Base-by-base conservation (phyloP, 2,888 invertebrate genomes). In the Oligia strigilis region DNA sequence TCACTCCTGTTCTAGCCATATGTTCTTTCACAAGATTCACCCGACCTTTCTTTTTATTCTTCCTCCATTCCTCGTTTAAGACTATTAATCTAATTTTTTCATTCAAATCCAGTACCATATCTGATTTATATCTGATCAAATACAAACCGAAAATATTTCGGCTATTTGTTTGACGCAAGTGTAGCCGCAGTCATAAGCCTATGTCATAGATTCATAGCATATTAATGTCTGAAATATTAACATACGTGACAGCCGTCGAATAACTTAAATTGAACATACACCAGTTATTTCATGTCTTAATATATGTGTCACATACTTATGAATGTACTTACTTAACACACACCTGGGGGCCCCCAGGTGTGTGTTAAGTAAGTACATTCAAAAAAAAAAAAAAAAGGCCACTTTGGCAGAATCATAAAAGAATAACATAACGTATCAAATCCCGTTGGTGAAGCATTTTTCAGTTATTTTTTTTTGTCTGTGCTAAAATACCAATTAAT, bases 251-350 rank as follows among this genome's bases (percentile, higher is more conserved):
- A n/a, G 60, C 77, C 77, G 74, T 83, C 83, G 67, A 67, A 82
- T 86, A 86, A 67, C 64, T 82, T 82, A 2, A 62, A 83, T 83
- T 66, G 8, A 23, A 86, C 84, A 73, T 52, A 75, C 52, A 58
- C 4, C 36, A 62, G 74, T 72, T 72, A 86, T 65, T 46, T n/a
- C 55, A 55, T 60, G 83, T 64, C 64, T 17, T 64, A 82, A 82
- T 80, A 52, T 55, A 19, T 82, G 67, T 84, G 72, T 72, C 69
- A 64, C 19, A 17, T 66, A 52, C 6, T 29, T 66, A 14, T 17
- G 29, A 29, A 72, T 1, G 29, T 46, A 46, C 29, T 5, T 66
- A 55, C n/a, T 52, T 66, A 58, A 52, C 36, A 43, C 36, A 52
- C 36, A n/a, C 17, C 29, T 29, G 29, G 29, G 29, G 29, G 29